phyloP scores from a whole-genome alignment of 2,113 vertebrate genomes.

The Axis porcinus region DNA sequence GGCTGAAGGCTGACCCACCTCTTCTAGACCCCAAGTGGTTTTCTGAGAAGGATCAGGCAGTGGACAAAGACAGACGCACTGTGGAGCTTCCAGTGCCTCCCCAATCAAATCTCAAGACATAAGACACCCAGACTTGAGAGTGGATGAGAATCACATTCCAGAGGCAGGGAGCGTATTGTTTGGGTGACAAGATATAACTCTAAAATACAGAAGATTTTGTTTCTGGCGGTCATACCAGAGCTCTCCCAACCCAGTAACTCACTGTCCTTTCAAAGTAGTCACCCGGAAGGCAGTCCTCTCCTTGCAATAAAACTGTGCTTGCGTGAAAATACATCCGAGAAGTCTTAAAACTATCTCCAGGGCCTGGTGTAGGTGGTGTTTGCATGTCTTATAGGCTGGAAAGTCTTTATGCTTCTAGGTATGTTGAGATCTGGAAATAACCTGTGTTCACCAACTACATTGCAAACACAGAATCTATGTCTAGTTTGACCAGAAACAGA shows the following conservation, averaged over 20 bases:
- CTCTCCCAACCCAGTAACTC: not conserved
- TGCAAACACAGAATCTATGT: not conserved
- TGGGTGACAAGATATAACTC: not conserved
- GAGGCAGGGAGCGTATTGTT: not conserved
- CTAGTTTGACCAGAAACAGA: not conserved
- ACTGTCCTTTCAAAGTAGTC: not conserved
- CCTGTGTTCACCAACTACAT: not conserved
- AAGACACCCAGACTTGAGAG: not conserved
- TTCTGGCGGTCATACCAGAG: not conserved
- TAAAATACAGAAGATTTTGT: not conserved
- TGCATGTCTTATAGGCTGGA: not conserved
- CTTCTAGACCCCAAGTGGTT: not conserved
- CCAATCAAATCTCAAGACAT: not conserved
- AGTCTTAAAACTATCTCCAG: not conserved
- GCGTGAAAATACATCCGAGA: not conserved
- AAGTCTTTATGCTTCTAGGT: not conserved
- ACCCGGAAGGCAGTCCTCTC: not conserved
- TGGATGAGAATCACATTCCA: not conserved
- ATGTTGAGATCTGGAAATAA: not conserved
- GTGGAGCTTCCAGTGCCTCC: accelerated
- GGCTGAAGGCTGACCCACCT: not conserved
- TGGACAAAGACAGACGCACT: not conserved
- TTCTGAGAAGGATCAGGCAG: not conserved
- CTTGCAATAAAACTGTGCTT: not conserved
- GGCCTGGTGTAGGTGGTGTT: not conserved